phyloP scores from a whole-genome alignment of 2,113 vertebrate genomes.

The Protobothrops flavoviridis region DNA sequence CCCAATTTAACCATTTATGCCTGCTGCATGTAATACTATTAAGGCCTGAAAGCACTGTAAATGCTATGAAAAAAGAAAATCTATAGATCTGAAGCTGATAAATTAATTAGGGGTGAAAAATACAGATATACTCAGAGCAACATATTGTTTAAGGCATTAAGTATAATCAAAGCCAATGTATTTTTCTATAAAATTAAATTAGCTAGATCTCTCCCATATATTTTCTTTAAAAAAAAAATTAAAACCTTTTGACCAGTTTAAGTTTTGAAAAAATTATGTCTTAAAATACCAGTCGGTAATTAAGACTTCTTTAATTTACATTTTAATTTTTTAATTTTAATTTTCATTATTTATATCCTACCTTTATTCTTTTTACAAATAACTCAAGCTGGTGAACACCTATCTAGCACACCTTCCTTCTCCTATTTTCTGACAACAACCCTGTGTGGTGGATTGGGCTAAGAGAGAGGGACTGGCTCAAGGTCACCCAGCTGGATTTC shows the following conservation, averaged over 20 bases:
- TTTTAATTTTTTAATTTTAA: background rate
- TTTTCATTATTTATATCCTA: background rate
- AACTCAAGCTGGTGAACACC: background rate
- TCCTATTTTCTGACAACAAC: background rate
- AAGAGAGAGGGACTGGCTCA: too few relatives aligned
- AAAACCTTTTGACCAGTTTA: background rate
- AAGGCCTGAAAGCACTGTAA: background rate
- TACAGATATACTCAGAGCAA: background rate
- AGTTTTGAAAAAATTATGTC: background rate
- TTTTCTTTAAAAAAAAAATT: background rate
- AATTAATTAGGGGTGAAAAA: constrained; percentile 4
- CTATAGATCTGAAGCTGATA: constrained; percentile 1
- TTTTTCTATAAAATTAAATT: background rate
- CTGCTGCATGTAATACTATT: background rate
- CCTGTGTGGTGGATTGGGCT: background rate
- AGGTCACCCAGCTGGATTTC: too few relatives aligned
- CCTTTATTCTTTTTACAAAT: background rate
- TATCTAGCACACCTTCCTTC: too few relatives aligned
- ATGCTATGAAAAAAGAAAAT: background rate
- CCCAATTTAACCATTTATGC: background rate
- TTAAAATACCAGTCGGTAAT: background rate
- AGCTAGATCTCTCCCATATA: background rate
- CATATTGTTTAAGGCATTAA: background rate
- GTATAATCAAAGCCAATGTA: background rate
- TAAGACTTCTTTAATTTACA: background rate